Conservation (phyloP, 2,888 invertebrate species). For the Tridacna gigas region DNA sequence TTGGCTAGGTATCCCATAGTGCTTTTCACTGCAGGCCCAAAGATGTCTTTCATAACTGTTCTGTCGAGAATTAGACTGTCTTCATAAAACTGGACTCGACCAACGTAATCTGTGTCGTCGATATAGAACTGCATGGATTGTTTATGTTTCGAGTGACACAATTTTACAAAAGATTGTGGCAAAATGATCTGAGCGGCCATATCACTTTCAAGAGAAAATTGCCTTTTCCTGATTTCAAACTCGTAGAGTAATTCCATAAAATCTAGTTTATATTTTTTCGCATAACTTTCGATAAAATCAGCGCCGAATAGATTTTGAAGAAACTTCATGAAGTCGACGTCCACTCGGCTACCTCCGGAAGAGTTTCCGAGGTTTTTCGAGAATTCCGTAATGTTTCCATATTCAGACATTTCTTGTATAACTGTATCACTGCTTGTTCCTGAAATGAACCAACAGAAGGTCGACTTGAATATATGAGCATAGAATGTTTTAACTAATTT, state of each 20-base stretch:
- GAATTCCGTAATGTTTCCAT: conserved; percentile 59
- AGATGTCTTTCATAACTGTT: conserved; percentile 63
- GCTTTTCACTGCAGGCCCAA: conserved; percentile 64
- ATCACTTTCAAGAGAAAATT: conserved; percentile 56
- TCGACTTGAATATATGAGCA: neutral
- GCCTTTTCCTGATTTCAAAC: conserved; percentile 68
- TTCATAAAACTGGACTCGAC: conserved; percentile 53
- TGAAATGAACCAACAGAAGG: conserved; percentile 15
- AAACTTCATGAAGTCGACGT: conserved; percentile 67
- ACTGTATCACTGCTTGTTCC: conserved; percentile 63
- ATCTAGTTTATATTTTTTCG: conserved; percentile 63
- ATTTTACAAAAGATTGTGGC: conserved; percentile 53
- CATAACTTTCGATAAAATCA: conserved; percentile 68
- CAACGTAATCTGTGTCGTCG: conserved; percentile 62
- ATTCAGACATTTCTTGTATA: conserved; percentile 61
- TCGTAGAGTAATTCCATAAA: conserved; percentile 67
- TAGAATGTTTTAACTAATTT: neutral
- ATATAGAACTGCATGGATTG: conserved; percentile 61
- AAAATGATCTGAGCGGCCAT: conserved; percentile 41
- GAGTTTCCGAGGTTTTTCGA: conserved; percentile 61
- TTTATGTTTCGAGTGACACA: conserved; percentile 54
- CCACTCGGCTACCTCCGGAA: conserved; percentile 66
- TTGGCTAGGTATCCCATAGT: conserved; percentile 62
- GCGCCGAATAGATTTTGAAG: conserved; percentile 58
- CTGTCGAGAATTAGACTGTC: conserved; percentile 56